A percentile compares a stretch with the other conserved stretches of the same genome.
Evolutionary conservation across 2,113 vertebrate species (phyloP).

Genomic region (Lophius piscatorius): DNA sequence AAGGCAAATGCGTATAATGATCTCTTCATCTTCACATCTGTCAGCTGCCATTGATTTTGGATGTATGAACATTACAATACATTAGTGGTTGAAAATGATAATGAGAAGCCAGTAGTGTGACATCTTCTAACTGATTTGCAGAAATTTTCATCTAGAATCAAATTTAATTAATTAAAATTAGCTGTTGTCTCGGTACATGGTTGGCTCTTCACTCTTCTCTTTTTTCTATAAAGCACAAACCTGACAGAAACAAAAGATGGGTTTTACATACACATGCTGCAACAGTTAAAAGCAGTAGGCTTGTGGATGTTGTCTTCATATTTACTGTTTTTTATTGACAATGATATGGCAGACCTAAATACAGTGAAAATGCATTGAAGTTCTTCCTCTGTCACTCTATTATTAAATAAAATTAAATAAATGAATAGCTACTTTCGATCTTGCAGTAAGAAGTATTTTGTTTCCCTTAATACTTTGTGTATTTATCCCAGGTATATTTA

Average conservation of each 20-base stretch:
- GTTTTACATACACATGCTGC: background rate
- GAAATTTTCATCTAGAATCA: background rate
- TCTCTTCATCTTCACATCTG: constrained; percentile 37
- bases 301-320: too few relatives aligned
- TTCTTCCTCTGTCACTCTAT: too few relatives aligned
- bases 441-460: too few relatives aligned
- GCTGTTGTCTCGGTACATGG: background rate
- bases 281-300: too few relatives aligned
- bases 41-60: constrained; percentile 21
- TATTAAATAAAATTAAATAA: too few relatives aligned
- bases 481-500: too few relatives aligned
- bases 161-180: background rate
- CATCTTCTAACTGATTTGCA: background rate
- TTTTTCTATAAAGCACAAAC: background rate
- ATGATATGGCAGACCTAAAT: too few relatives aligned
- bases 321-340: too few relatives aligned
- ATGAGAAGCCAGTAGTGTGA: constrained; percentile 1
- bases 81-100: background rate
- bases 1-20: constrained; percentile 28
- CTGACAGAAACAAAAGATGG: background rate
- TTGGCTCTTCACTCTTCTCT: constrained; percentile 1
- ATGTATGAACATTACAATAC: background rate
- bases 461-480: too few relatives aligned
- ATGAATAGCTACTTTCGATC: too few relatives aligned
- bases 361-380: too few relatives aligned